Evolutionary conservation across 2,888 invertebrate genomes (phyloP).

Genomic region (Nephrotoma flavescens): DNA sequence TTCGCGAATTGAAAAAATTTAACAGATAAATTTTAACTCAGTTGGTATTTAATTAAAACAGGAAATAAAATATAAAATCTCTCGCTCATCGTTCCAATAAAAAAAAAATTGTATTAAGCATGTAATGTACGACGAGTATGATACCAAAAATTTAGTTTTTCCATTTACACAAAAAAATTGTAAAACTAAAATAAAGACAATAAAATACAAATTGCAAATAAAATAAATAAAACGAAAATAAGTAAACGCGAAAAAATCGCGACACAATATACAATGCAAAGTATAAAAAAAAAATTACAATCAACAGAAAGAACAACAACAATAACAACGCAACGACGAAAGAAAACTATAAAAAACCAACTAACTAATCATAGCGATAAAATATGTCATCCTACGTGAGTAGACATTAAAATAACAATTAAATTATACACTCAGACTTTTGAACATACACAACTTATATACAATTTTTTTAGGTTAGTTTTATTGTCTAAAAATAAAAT

Average conservation of each 20-base stretch:
- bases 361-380: not conserved
- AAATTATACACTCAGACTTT: not conserved
- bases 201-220: not conserved
- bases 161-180: not conserved
- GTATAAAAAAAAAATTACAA: not conserved
- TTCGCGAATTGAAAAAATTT: not conserved
- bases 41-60: not conserved
- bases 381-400: not conserved
- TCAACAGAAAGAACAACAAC: not conserved
- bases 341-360: not conserved
- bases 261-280: not conserved
- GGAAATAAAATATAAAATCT: not conserved
- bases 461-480: not conserved
- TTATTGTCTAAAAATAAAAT: not conserved
- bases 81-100: not conserved
- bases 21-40: not conserved
- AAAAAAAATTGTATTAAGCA: not conserved
- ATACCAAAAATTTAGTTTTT: not conserved
- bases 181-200: not conserved
- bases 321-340: not conserved
- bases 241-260: not conserved
- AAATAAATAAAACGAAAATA: not conserved
- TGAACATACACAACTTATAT: not conserved
- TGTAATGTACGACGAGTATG: not conserved
- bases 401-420: not conserved